Base-by-base conservation (phyloP, 2,888 invertebrate genomes). In the Aphodius granarius region DNA sequence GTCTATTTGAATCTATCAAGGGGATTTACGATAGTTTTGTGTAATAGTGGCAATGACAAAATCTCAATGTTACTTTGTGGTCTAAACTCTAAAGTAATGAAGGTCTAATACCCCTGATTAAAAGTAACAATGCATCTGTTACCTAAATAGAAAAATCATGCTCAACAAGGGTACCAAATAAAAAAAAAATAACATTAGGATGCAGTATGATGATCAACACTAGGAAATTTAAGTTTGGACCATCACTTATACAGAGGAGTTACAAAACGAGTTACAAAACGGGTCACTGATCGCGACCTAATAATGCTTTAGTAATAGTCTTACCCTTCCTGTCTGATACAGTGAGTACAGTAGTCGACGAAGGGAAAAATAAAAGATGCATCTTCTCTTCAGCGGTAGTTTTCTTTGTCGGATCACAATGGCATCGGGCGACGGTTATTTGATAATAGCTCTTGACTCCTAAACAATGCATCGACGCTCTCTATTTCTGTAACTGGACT, bases 391-490 rank as follows among this genome's bases (percentile, higher is more conserved):
- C 43, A 13, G 43, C 43, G 13, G 43, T 6, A 43, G 43, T 43
- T 43, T 43, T 43, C 43, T 43, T 43, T 43, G 43, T 43, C 13
- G 43, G 6, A 43, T 43, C 13, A 43, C 43, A 43, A 43, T 43
- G 13, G 43, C 43, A 43, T 43, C 43, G 13, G 43, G 21, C 68
- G 68, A 68, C 68, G 68, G 21, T 22, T 20, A 68, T 68, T 68
- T 68, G 68, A 68, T 68, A 68, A 68, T 68, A 21, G 68, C 68
- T 68, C 68, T 68, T 68, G 68, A 68, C 68, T 68, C 68, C 68
- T 68, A 68, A 68, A 68, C 68, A 68, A 68, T 66, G 68, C 68
- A 22, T 19, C 68, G 20, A 17, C 66, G 66, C 20, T 20, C 68
- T 68, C 68, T 68, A 68, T 68, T 68, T 68, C 68, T 68, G 20